Evolutionary conservation across 2,888 invertebrate species (phyloP).

Genomic region (Pherbina coryleti): DNA sequence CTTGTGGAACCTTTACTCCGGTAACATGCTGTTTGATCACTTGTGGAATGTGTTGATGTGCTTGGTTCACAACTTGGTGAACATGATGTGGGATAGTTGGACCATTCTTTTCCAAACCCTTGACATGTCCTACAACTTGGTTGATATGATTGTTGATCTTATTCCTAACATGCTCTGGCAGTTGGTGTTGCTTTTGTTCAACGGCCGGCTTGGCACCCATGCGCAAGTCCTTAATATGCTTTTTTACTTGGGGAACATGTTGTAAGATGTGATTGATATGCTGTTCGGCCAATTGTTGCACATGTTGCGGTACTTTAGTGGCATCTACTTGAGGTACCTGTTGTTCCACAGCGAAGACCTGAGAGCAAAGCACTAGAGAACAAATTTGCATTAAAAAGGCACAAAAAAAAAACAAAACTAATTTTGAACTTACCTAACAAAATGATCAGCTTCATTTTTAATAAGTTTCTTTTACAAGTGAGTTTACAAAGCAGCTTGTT

Average conservation of each 20-base stretch:
- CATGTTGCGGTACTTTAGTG: conserved; percentile 45
- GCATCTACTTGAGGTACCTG: conserved; percentile 32
- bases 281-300: conserved; percentile 51
- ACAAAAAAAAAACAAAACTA: background rate
- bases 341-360: conserved; percentile 25
- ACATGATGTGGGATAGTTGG: background rate
- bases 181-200: background rate
- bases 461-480: background rate
- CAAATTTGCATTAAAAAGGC: background rate
- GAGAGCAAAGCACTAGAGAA: background rate
- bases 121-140: background rate
- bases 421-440: conserved; percentile 16
- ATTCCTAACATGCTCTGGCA: background rate
- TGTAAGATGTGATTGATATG: too few species aligned
- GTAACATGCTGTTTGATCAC: conserved; percentile 39
- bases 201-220: too few species aligned
- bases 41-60: conserved; percentile 42
- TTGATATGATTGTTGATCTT: conserved; percentile 1
- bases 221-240: too few species aligned
- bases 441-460: conserved; percentile 6
- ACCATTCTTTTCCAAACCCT: background rate
- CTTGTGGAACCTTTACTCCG: too few species aligned
- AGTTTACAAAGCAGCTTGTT: background rate
- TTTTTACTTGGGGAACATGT: too few species aligned
- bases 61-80: conserved; percentile 36